phyloP scores from a whole-genome alignment of 1,140 invertebrate genomes.

The Scylla paramamosain region DNA sequence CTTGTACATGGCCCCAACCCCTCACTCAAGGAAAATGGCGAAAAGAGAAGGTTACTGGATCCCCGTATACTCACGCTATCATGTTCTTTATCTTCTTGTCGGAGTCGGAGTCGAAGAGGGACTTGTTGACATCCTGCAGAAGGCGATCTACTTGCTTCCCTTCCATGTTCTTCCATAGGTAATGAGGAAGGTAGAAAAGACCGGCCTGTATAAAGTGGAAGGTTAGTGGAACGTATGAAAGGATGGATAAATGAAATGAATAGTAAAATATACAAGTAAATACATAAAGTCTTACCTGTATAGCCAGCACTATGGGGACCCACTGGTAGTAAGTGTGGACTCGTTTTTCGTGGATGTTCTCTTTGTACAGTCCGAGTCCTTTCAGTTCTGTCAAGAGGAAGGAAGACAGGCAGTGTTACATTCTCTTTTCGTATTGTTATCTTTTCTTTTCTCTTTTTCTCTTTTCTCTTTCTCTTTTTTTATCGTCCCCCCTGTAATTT shows the following conservation, averaged over 20 bases:
- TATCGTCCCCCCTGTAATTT: no score
- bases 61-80: constrained; percentile 52
- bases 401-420: no score
- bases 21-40: no score
- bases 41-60: no score
- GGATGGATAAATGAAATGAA: no score
- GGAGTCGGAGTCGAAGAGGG: constrained; percentile 64
- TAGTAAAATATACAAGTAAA: neutral
- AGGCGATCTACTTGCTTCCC: constrained; percentile 80
- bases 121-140: constrained; percentile 69
- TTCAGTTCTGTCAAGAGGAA: neutral
- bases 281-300: constrained; percentile 83
- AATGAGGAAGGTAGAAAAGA: constrained; percentile 93
- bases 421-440: no score
- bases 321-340: constrained; percentile 91
- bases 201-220: constrained; percentile 83
- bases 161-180: constrained; percentile 95
- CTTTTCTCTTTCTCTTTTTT: neutral
- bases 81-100: constrained; percentile 75
- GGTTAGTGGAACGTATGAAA: neutral
- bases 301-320: constrained; percentile 96
- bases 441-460: no score
- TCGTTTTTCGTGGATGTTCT: constrained; percentile 62
- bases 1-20: no score
- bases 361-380: constrained; percentile 57